Evolutionary conservation across 2,113 vertebrate genomes (phyloP), one percentile per base, ranked within the genome.

Genomic region (Pseudorhombus dupliciocellatus): DNA sequence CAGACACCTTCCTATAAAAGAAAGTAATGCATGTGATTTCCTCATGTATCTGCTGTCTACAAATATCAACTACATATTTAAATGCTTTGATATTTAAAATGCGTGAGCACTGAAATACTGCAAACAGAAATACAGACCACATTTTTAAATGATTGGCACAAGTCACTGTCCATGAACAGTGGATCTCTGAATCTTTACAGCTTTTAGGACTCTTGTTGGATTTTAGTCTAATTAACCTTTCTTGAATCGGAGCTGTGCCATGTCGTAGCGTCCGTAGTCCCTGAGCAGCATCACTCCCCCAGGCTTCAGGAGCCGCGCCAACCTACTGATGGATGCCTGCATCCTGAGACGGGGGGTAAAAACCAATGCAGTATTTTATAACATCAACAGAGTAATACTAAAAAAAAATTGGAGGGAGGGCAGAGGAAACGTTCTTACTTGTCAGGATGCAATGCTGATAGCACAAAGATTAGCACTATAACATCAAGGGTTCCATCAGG

Each of bases 221-320:
- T 10, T 59, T 51, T 1, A 26, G 10, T 22, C n/a, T 4, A 30
- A 70, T 58, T 72, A 66, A 98, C 97, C 97, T 94, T 97, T 98
- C 84, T 98, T 99, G 88, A 99, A 99, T 5, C 97, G 96, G 24
- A 99, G 96, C 65, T 99, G 98, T 53, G 97, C 97, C 89, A 99
- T 94, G 89, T 99, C 98, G 0, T 97, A 96, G 28, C 98, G 97
- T 16, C 98, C 98, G 0, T 99, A 99, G 90, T 99, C 98, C 70
- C 98, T 92, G 76, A 99, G 92, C 63, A 99, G 88, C 80, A 99
- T 92, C 87, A 95, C 88, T 16, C 98, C 97, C 18, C 96, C 95
- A 0, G 97, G 96, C 68, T 95, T 98, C 52, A 99, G 92, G 60
- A 99, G 93, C 30, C 66, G 79, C 44, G 94, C 95, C 58, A 98